A percentile compares a stretch with the other conserved stretches of the same genome.
Evolutionary conservation across 2,888 invertebrate genomes (phyloP).

Genomic region (Eristalinus aeneus): DNA sequence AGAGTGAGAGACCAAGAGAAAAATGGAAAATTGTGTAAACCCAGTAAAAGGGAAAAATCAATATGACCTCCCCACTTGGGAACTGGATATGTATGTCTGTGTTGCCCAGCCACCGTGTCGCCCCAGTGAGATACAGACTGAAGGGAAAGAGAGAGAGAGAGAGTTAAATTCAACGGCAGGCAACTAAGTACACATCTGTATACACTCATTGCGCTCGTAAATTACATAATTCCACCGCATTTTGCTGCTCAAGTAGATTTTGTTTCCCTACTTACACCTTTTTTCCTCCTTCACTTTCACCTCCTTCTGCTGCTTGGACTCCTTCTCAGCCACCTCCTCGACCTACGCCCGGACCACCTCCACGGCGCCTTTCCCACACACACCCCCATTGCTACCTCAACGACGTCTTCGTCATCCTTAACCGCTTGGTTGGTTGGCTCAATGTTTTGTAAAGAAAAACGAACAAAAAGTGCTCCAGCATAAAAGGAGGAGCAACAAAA

Average conservation of each 20-base stretch:
- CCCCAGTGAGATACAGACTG: background rate
- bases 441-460: conserved; percentile 4
- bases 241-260: conserved; percentile 42
- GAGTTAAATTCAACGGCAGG: background rate
- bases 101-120: background rate
- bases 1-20: background rate
- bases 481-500: background rate
- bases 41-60: conserved; percentile 38
- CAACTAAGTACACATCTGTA: conserved; percentile 12
- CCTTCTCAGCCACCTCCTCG: background rate
- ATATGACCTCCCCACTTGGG: conserved; percentile 3
- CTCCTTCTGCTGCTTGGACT: background rate
- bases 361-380: background rate
- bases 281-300: background rate
- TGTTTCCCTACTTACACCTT: background rate
- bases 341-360: no score
- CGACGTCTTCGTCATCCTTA: background rate
- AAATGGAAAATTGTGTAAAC: background rate
- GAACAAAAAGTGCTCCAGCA: background rate
- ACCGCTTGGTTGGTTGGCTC: background rate
- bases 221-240: conserved; percentile 61
- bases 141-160: background rate
- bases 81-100: background rate
- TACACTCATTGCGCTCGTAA: conserved; percentile 53
- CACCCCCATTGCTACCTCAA: background rate